Percentiles rank a stretch among this genome's conserved stretches.
phyloP scores from a whole-genome alignment of 2,797 vertebrate species.

The Melanogrammus aeglefinus region DNA sequence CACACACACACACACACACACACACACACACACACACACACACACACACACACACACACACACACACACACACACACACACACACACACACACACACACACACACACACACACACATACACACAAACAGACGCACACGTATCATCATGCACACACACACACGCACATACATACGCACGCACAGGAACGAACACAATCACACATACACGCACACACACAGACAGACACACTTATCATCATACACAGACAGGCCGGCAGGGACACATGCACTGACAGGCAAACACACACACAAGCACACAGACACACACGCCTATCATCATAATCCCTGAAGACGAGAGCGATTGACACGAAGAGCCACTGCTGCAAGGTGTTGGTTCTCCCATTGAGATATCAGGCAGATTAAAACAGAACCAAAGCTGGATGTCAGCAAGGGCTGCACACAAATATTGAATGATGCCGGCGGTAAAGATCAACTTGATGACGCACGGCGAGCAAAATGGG shows the following conservation, averaged over 20 bases:
- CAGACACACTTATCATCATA: too few species aligned
- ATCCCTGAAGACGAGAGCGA: neutral
- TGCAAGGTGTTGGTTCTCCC: neutral
- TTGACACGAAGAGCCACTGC: neutral
- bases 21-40: too few species aligned
- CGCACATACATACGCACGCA: too few species aligned
- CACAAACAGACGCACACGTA: too few species aligned
- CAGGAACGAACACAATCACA: too few species aligned
- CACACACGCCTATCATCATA: neutral
- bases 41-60: too few species aligned
- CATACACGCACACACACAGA: too few species aligned
- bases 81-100: too few species aligned
- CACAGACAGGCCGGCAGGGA: neutral
- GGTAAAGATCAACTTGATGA: conserved; percentile 35
- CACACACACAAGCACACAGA: neutral
- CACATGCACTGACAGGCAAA: neutral
- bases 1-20: too few species aligned
- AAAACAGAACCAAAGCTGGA: neutral
- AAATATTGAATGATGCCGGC: conserved; percentile 34
- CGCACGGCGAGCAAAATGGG: conserved; percentile 25
- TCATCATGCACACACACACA: too few species aligned
- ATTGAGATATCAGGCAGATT: conserved; percentile 4
- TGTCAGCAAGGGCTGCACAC: conserved; percentile 26
- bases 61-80: too few species aligned
- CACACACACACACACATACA: too few species aligned